Percentiles rank a stretch among this genome's conserved stretches.
Evolutionary conservation across 2,797 vertebrate genomes (phyloP).

Genomic region (Syndactyla subalaris): DNA sequence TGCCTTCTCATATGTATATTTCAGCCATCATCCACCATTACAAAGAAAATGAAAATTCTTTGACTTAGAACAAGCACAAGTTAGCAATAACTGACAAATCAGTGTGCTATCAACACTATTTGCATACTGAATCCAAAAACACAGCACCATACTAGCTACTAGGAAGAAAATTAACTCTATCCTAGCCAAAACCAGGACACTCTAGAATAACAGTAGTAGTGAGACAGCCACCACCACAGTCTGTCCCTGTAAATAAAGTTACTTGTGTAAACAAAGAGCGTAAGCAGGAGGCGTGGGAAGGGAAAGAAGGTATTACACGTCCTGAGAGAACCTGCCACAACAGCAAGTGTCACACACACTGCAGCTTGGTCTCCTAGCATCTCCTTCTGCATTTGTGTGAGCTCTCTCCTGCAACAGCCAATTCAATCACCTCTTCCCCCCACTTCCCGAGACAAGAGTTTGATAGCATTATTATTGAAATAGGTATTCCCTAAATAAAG

Average conservation of each 20-base stretch:
- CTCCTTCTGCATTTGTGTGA: not conserved
- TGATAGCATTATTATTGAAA: not conserved
- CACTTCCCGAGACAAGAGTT: accelerated
- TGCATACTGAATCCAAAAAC: not conserved
- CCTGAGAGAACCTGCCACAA: not conserved
- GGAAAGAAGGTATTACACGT: not conserved
- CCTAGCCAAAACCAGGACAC: not conserved
- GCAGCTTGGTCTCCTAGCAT: not conserved
- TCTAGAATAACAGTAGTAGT: accelerated
- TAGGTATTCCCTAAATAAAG: not conserved
- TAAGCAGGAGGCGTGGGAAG: not conserved
- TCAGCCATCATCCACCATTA: not conserved
- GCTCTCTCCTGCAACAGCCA: not conserved
- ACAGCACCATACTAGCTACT: not conserved
- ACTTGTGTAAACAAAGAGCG: accelerated
- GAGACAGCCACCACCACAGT: not conserved
- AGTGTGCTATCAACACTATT: not conserved
- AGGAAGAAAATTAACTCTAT: not conserved
- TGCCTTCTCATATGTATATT: not conserved
- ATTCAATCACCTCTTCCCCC: not conserved
- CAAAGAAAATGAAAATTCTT: not conserved
- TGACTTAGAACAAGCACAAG: not conserved
- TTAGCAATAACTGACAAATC: not conserved
- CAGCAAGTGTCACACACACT: not conserved
- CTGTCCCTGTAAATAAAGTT: not conserved